Percentiles rank a stretch among this genome's conserved stretches.
Conservation (phyloP, 2,797 vertebrate species). For the Sylvilagus floridanus region DNA sequence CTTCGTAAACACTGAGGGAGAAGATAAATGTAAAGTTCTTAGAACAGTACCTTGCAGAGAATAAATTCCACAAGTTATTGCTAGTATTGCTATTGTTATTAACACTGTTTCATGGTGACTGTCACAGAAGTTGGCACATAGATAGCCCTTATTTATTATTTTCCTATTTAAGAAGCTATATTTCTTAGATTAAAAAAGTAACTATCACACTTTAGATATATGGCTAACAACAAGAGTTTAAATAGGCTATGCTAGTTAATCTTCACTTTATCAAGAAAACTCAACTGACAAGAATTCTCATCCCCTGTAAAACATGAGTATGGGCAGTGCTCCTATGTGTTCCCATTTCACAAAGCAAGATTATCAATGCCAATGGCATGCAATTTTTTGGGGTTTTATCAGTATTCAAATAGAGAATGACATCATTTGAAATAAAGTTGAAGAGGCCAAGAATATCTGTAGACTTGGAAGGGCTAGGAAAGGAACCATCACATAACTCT, state of each 20-base stretch:
- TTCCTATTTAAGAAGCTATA: not conserved
- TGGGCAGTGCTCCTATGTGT: not conserved
- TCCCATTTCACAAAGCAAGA: not conserved
- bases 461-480: conserved; percentile 22
- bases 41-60: not conserved
- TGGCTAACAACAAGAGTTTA: conserved; percentile 17
- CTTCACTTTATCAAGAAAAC: conserved; percentile 2
- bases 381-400: not conserved
- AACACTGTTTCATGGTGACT: not conserved
- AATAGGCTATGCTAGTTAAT: not conserved
- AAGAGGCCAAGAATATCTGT: conserved; percentile 29
- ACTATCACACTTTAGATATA: not conserved
- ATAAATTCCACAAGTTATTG: not conserved
- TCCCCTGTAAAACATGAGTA: not conserved
- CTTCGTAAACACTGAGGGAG: not conserved
- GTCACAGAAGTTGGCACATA: not conserved
- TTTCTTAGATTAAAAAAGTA: conserved; percentile 42
- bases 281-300: conserved; percentile 21
- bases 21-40: conserved; percentile 29
- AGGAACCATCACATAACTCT: not conserved
- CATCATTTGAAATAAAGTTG: conserved; percentile 47
- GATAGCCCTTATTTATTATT: not conserved
- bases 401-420: conserved; percentile 37
- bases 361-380: not conserved
- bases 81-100: not conserved